phyloP scores from a whole-genome alignment of 2,797 vertebrate species.

The Parauchenoglanis punctatus region DNA sequence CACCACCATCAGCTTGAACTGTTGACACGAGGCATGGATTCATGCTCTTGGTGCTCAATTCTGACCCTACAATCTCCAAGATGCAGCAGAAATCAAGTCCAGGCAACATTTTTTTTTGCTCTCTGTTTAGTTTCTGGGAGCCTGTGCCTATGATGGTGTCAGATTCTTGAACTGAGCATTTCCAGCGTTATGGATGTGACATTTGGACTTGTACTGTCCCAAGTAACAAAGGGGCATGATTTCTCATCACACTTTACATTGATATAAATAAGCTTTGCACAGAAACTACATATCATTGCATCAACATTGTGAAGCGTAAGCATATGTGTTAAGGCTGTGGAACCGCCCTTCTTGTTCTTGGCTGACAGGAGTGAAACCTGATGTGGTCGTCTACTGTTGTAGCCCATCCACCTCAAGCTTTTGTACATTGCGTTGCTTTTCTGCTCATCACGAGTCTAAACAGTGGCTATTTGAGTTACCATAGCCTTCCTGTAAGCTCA shows the following conservation, averaged over 20 bases:
- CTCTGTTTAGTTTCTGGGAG: background rate
- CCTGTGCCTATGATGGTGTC: background rate
- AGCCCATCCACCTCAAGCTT: background rate
- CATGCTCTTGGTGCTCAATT: background rate
- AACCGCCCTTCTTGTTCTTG: background rate
- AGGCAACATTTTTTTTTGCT: background rate
- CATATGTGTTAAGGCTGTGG: no score
- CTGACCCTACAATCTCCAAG: no score
- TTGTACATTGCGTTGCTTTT: background rate
- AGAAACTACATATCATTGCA: no score
- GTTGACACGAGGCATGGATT: background rate
- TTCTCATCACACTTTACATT: no score
- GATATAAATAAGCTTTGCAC: no score
- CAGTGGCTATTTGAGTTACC: background rate
- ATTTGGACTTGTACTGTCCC: no score
- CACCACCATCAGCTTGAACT: background rate
- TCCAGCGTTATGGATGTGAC: no score
- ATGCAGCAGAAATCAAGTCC: background rate
- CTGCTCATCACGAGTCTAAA: background rate
- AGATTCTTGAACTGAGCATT: no score
- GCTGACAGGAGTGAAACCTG: background rate
- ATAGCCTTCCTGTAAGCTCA: background rate
- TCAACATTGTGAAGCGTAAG: no score
- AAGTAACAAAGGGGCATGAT: no score
- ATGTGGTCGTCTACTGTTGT: background rate